These are phyloP conservation scores for Eulemur macaco DNA, from an alignment of 2,113 vertebrate species.

Conservation along the genomic window DNA sequence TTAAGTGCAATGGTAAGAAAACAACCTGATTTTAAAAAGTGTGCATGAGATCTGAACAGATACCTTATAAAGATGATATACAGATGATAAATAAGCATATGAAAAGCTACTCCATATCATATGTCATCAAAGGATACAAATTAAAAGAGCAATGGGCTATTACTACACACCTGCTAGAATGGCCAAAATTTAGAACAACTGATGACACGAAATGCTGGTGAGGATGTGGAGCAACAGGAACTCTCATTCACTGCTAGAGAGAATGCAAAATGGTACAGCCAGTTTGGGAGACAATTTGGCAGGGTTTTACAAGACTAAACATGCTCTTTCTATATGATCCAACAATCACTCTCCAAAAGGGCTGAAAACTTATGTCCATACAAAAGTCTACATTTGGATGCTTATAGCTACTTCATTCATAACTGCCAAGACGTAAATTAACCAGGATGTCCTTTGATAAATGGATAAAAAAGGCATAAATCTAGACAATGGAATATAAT, in stretches of 20 bases:
- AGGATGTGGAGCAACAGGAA: neutral
- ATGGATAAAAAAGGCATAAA: neutral
- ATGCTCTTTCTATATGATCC: neutral
- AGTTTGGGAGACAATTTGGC: neutral
- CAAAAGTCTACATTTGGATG: neutral
- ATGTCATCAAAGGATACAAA: neutral
- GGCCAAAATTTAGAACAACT: neutral
- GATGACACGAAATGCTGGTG: too few relatives aligned
- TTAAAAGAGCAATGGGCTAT: neutral
- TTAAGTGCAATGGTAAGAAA: neutral
- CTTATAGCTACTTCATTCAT: neutral
- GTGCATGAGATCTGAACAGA: neutral
- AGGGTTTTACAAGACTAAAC: neutral
- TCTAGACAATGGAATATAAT: neutral
- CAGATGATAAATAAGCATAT: neutral
- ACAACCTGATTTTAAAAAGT: neutral
- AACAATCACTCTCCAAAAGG: neutral
- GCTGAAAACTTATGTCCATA: neutral
- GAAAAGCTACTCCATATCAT: neutral
- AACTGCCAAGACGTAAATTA: too few relatives aligned
- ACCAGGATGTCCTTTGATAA: neutral
- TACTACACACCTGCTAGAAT: neutral
- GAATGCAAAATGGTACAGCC: neutral
- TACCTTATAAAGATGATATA: neutral
- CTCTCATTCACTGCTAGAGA: neutral